These are phyloP conservation scores for Thryonomys swinderianus DNA, from an alignment of 2,113 vertebrate genomes.

Conservation along the genomic window DNA sequence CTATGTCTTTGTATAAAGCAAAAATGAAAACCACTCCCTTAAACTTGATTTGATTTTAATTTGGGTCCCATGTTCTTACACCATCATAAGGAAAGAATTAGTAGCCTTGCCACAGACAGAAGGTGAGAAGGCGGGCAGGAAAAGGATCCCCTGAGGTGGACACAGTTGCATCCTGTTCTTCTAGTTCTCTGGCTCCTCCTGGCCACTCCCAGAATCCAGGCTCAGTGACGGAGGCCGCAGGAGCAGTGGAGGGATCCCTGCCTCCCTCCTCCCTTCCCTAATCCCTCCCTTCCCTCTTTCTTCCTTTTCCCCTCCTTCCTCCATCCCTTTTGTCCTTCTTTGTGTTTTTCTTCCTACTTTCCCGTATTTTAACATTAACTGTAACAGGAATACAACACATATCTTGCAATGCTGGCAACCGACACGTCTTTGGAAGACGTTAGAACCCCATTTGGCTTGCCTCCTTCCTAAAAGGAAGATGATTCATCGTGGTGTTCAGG, in stretches of 20 bases:
- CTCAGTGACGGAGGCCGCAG: background rate
- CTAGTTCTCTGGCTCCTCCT: accelerated
- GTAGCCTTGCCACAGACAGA: background rate
- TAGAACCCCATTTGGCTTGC: slow-evolving; percentile 25
- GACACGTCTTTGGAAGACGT: slow-evolving; percentile 20
- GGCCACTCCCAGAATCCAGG: background rate
- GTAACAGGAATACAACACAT: background rate
- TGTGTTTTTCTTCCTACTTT: background rate
- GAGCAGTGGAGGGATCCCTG: background rate
- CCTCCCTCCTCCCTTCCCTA: background rate
- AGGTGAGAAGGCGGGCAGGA: background rate
- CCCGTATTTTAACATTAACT: slow-evolving; percentile 1
- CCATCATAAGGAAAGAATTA: background rate
- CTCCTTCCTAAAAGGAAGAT: background rate
- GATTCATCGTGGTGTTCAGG: background rate
- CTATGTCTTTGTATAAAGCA: slow-evolving; percentile 29
- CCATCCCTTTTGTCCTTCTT: no score
- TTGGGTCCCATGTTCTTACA: background rate
- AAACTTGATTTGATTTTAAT: background rate
- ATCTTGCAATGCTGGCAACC: slow-evolving; percentile 47
- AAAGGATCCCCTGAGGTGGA: background rate
- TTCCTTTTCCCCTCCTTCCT: no score
- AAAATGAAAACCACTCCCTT: slow-evolving; percentile 26
- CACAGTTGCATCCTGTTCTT: background rate
- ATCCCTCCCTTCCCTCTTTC: background rate